Evolutionary conservation across 2,797 vertebrate species (phyloP), one percentile per base, ranked within the genome.

Genomic region (Macropodus opercularis): DNA sequence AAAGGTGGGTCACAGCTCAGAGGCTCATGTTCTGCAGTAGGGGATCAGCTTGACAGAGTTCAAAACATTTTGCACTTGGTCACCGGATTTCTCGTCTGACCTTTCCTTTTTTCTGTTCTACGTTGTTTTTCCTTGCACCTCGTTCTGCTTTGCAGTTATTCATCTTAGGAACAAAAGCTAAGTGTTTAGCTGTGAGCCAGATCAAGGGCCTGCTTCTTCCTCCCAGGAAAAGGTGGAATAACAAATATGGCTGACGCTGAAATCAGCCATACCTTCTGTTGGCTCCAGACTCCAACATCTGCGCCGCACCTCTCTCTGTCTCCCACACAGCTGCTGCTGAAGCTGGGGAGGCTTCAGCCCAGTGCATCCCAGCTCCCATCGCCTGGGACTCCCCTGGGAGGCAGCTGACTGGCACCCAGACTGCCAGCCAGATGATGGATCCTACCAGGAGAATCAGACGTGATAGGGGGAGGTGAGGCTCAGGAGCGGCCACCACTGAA

Each of bases 341-440:
- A 80, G 77, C 88, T 89, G 80, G 84, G 83, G 87, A 89, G 80
- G 89, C 85, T 87, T 83, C 85, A 80, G 85, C 77, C 80, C 82
- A 71, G 63, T 60, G 81, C 79, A 83, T 87, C 77, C 63, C 64
- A 49, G 81, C 86, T 87, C 84, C 80, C 79, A 71, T 73, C 47
- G 69, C 76, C 81, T 75, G 69, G 12, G 14, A 59, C 55, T 89
- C 90, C 87, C 89, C 74, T 41, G 87, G 90, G 91, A 92, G 27
- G 72, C 77, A 84, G 83, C 88, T 93, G 92, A 92, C 89, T 92
- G 90, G 87, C 89, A 90, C 86, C 83, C 85, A 80, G 85, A 81
- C 89, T 91, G 89, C 90, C 90, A 91, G 85, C 77, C 88, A 91
- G 88, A 91, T 93, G 92, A 93, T 91, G 90, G 91, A 91, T 91